Conservation (phyloP, 2,888 invertebrate species). For the Tetragnatha montana region DNA sequence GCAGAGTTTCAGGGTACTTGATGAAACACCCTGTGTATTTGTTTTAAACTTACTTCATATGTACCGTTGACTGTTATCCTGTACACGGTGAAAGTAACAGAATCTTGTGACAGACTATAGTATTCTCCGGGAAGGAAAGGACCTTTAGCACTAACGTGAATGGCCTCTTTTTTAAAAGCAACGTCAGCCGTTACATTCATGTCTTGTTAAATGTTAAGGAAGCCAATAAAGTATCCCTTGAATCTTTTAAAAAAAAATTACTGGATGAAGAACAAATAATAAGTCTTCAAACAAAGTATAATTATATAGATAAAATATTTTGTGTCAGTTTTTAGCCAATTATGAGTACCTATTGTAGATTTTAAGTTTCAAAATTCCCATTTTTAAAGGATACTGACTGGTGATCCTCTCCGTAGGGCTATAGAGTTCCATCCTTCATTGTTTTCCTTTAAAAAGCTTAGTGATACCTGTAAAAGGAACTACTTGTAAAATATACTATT, state of each 20-base stretch:
- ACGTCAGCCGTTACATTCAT: slow-evolving; percentile 68
- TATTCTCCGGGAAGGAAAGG: slow-evolving; percentile 80
- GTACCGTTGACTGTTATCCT: slow-evolving; percentile 64
- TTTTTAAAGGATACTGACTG: slow-evolving; percentile 66
- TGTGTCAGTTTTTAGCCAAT: neutral
- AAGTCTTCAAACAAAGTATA: neutral
- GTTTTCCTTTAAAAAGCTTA: slow-evolving; percentile 70
- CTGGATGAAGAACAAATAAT: neutral
- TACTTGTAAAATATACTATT: no score
- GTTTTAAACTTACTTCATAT: slow-evolving; percentile 23
- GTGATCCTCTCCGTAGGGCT: slow-evolving; percentile 36
- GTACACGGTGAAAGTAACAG: slow-evolving; percentile 74
- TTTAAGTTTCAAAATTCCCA: no score
- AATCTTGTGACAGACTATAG: slow-evolving; percentile 77
- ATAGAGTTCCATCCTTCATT: slow-evolving; percentile 69
- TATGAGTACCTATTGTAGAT: no score
- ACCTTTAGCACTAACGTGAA: slow-evolving; percentile 75
- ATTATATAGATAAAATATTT: neutral
- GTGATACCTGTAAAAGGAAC: slow-evolving; percentile 51
- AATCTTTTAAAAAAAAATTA: neutral
- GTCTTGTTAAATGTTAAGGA: slow-evolving; percentile 6
- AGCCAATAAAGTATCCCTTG: no score
- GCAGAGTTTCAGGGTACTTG: no score
- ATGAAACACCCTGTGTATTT: neutral
- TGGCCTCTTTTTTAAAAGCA: slow-evolving; percentile 59